Evolutionary conservation across 2,797 vertebrate species (phyloP).

Genomic region (Phataginus tricuspis): DNA sequence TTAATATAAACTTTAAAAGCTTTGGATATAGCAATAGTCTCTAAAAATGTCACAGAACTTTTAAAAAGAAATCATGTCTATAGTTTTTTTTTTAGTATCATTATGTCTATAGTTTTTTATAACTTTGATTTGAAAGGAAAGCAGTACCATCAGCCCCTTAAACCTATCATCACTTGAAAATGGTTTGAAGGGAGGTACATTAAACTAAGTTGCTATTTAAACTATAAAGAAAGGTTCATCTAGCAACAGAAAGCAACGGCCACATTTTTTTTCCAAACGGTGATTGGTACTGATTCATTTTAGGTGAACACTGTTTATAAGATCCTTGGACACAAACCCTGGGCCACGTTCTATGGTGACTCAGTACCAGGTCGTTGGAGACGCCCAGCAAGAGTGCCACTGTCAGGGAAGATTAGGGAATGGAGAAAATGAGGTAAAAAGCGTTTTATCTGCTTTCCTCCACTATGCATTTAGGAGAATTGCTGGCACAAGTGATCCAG

Average conservation of each 20-base stretch:
- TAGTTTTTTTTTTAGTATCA: no score
- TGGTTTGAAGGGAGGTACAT: background rate
- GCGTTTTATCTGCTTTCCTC: background rate
- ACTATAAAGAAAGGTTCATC: background rate
- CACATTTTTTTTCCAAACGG: background rate
- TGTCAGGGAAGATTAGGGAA: background rate
- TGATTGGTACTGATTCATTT: background rate
- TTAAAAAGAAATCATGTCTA: background rate
- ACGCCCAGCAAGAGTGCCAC: background rate
- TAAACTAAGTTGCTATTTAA: constrained; percentile 8
- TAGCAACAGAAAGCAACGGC: background rate
- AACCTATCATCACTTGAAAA: background rate
- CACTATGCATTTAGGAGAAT: background rate
- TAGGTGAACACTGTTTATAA: background rate
- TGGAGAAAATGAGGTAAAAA: background rate
- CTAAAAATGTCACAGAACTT: constrained; percentile 14
- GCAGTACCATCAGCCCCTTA: background rate
- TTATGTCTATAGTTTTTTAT: background rate
- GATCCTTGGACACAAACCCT: background rate
- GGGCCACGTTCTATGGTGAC: background rate
- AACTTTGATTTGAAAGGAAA: background rate
- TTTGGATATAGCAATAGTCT: background rate
- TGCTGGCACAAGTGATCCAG: background rate
- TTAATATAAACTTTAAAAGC: background rate
- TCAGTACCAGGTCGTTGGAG: background rate